Percentiles rank a stretch among this genome's conserved stretches.
Conservation (phyloP, 2,888 invertebrate genomes). For the Bombyx huttoni region DNA sequence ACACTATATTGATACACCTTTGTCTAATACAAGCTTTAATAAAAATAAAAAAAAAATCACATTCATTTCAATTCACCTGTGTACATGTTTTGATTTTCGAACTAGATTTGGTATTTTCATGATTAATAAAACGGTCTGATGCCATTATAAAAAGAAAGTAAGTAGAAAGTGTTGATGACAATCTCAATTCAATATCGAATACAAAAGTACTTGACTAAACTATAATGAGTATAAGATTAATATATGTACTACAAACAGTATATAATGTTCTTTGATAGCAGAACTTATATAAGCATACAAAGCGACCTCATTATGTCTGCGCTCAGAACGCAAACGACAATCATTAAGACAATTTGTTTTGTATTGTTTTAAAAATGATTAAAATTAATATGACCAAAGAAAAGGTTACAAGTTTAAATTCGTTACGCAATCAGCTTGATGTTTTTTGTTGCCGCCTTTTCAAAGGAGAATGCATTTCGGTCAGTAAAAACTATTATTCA, state of each 20-base stretch:
- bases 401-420: neutral
- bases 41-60: too few species aligned
- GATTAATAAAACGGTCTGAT: neutral
- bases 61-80: too few species aligned
- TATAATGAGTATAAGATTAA: neutral
- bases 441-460: neutral
- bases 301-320: neutral
- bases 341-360: neutral
- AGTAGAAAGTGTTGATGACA: neutral
- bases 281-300: neutral
- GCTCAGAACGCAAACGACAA: neutral
- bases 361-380: neutral
- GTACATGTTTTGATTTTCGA: too few species aligned
- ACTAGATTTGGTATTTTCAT: too few species aligned
- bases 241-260: neutral
- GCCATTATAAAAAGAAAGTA: neutral
- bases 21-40: too few species aligned
- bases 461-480: neutral
- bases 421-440: neutral
- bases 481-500: neutral
- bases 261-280: neutral
- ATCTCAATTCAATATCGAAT: neutral
- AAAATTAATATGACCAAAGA: neutral
- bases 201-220: neutral
- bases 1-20: too few species aligned